Evolutionary conservation across 2,888 invertebrate species (phyloP), one percentile per base, ranked within the genome.

Genomic region (Pyrocoelia pectoralis): DNA sequence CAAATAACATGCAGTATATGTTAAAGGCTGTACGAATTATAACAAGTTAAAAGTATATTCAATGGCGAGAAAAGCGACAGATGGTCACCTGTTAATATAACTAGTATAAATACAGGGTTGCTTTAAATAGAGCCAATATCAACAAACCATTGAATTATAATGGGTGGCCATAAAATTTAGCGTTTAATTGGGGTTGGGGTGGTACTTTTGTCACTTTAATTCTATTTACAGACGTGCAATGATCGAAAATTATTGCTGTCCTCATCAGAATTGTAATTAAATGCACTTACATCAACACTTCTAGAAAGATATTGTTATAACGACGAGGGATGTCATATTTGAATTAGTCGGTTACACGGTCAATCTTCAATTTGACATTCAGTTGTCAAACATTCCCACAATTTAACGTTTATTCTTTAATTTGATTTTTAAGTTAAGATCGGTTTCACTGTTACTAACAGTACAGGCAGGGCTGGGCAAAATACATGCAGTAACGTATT

Each of bases 111-210:
- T 68, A 72, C 65, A 51, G 69, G 70, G 71, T 68, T 49, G 43
- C 49, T 61, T 53, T 65, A 65, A 65, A 65, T 65, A 65, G 68
- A 63, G 59, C 68, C 68, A 71, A 72, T 71, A 71, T 72, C 71
- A 72, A 72, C 72, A 72, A 72, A 69, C 71, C 72, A 70, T 68
- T 72, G 72, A 72, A 70, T 70, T 69, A 72, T 68, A 70, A 70
- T 68, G 64, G 55, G 66, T 61, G 65, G 69, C 63, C 68, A 68
- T 71, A 72, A 72, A 72, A 69, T 72, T 72, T 69, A 67, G 65
- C 69, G 67, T 61, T 58, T 66, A 66, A 65, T 66, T 67, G 65
- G 65, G 61, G 63, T 48, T 57, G 59, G 66, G 67, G 65, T 60
- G 65, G 58, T 52, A 60, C 67, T 67, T 60, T 69, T 67, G 69